Conservation (phyloP, 64 coral and sea anemone genomes). For the Cladopsammia gracilis region DNA sequence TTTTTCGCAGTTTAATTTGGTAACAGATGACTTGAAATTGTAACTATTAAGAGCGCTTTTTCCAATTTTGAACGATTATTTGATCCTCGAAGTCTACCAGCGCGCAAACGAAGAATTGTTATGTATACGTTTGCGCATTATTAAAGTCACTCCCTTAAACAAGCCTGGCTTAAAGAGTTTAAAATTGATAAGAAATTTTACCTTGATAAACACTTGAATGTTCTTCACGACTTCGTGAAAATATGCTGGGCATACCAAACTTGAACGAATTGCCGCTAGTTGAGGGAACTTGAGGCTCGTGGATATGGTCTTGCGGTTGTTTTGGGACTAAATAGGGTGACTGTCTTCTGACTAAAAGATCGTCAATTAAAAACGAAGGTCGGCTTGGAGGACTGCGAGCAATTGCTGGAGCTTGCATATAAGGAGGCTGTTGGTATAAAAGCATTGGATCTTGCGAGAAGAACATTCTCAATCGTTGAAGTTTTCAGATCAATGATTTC, state of each 20-base stretch:
- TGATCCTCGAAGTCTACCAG: too few species aligned
- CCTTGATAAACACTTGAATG: constrained; percentile 47
- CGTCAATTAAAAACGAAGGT: constrained; percentile 72
- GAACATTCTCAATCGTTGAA: constrained; percentile 33
- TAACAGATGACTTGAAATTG: constrained; percentile 22
- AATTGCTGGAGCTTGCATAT: constrained; percentile 5
- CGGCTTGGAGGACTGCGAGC: constrained; percentile 45
- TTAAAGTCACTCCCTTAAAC: neutral
- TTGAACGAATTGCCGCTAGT: constrained; percentile 10
- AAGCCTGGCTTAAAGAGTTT: neutral
- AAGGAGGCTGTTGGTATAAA: constrained; percentile 60
- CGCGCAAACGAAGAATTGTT: neutral
- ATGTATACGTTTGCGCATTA: too few species aligned
- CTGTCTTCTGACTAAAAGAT: constrained; percentile 58
- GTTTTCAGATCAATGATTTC: neutral
- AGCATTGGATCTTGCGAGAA: constrained; percentile 71
- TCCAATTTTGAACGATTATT: neutral
- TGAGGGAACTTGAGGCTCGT: constrained; percentile 4
- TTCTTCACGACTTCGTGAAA: constrained; percentile 35
- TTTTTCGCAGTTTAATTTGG: neutral
- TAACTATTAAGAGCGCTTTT: neutral
- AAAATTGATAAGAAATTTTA: constrained; percentile 12
- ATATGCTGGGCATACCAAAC: constrained; percentile 34
- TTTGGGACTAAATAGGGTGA: constrained; percentile 41
- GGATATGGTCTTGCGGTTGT: constrained; percentile 10